These are phyloP conservation scores for Herpailurus yagouaroundi DNA, from an alignment of 2,113 vertebrate genomes.

Conservation along the genomic window DNA sequence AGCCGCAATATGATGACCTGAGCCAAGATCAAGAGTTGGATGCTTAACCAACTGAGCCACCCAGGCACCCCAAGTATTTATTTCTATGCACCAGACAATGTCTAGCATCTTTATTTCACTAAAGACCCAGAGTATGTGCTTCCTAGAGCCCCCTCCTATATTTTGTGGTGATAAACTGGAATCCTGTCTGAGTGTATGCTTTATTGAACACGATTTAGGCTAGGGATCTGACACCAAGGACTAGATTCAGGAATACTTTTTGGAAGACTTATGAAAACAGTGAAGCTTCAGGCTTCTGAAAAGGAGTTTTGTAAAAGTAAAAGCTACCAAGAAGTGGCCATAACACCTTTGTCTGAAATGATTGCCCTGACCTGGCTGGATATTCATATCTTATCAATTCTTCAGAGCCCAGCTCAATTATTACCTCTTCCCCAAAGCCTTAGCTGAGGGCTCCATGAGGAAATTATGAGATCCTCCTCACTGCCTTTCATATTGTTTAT, in stretches of 20 bases:
- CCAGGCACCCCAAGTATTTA: too few relatives aligned
- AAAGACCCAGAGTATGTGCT: neutral
- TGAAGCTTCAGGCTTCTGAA: neutral
- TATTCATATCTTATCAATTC: neutral
- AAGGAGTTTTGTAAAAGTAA: neutral
- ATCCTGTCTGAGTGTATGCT: neutral
- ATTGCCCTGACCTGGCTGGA: neutral
- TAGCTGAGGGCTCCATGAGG: neutral
- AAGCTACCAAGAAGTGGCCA: neutral
- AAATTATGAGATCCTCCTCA: neutral
- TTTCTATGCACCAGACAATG: neutral
- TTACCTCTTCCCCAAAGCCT: neutral
- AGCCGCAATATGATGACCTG: too few relatives aligned
- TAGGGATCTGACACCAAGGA: neutral
- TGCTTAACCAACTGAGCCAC: too few relatives aligned
- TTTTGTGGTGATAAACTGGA: neutral
- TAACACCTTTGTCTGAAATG: neutral
- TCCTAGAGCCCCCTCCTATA: neutral
- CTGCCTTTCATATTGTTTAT: neutral
- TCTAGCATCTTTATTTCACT: neutral
- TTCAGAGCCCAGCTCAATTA: neutral
- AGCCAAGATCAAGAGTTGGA: too few relatives aligned
- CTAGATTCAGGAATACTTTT: neutral
- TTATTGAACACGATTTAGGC: neutral
- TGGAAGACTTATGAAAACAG: neutral